Base-by-base conservation (phyloP, 2,113 vertebrate species). In the Camelus dromedarius region DNA sequence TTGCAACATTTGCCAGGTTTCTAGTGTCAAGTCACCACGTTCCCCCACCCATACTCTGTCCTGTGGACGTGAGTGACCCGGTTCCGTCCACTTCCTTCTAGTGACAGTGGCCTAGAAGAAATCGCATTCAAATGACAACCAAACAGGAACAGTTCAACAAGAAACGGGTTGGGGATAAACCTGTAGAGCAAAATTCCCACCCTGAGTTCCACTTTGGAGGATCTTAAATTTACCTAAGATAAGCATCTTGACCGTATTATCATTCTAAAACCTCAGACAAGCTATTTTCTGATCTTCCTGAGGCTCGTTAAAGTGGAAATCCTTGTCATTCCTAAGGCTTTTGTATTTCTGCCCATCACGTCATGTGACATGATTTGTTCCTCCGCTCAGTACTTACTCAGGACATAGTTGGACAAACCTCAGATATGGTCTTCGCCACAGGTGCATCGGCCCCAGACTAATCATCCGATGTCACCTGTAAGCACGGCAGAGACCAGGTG, bases 201-300 rank as follows among this genome's bases (percentile, higher is more conserved):
- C 15, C 46, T 26, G 11, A 91, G 64, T 73, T 82, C 91, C 2
- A 56, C 19, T 82, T 67, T 22, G 20, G 62, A 82, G 46, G 48
- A 83, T 83, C 42, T 90, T 92, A 82, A 72, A 60, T 80, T 93
- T 93, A 75, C 11, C 28, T 73, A 30, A 42, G 66, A 89, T 96
- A 85, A 89, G 56, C 38, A 92, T 66, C 54, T 93, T 83, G 15
- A 81, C 60, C 73, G 20, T 1, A 56, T 62, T 70, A 48, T 83
- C 85, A 76, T 52, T 35, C 50, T 79, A 58, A 64, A 93, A 64
- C 16, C 14, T 6, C 32, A 77, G 87, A 96, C 32, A 94, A 95
- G 66, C 16, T 50, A 79, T 85, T 96, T 96, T 83, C 88, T 94
- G 19, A 67, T 76, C 70, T 81, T 80, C 67, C 14, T 76, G 95